A percentile compares a stretch with the other conserved stretches of the same genome.
phyloP scores from a whole-genome alignment of 2,888 invertebrate genomes.

The Hofmannophila pseudospretella region DNA sequence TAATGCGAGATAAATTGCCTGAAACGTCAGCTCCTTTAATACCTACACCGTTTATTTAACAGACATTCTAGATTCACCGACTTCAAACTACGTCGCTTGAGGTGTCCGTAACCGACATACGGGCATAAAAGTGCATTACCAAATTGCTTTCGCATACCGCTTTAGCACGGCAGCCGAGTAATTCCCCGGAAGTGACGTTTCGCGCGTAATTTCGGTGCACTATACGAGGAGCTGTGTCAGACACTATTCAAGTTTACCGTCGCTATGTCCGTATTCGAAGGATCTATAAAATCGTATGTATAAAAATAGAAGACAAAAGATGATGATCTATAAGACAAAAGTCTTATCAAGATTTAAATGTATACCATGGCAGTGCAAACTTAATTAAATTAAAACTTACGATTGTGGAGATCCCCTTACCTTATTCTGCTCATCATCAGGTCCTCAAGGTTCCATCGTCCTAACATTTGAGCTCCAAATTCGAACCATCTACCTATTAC shows the following conservation, averaged over 20 bases:
- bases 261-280: too few species aligned
- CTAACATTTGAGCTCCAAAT: too few species aligned
- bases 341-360: too few species aligned
- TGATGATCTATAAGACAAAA: too few species aligned
- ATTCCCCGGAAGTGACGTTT: slow-evolving; percentile 38
- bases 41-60: slow-evolving; percentile 6
- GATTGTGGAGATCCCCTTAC: too few species aligned
- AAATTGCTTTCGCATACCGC: slow-evolving; percentile 55
- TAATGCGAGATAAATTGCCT: slow-evolving; percentile 6
- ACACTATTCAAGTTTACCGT: slow-evolving; percentile 4
- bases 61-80: slow-evolving; percentile 7
- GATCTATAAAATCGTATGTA: too few species aligned
- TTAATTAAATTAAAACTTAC: too few species aligned
- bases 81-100: slow-evolving; percentile 15
- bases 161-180: slow-evolving; percentile 35
- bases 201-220: slow-evolving; percentile 7
- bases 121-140: slow-evolving; percentile 60
- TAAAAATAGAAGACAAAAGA: too few species aligned
- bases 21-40: slow-evolving; percentile 17
- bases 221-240: slow-evolving; percentile 1
- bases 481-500: too few species aligned
- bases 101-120: slow-evolving; percentile 24
- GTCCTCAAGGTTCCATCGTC: too few species aligned
- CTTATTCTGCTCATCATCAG: too few species aligned
- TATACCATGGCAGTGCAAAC: too few species aligned